These are phyloP conservation scores for Cephus nigrinus DNA, from an alignment of 2,888 invertebrate species.

Conservation along the genomic window DNA sequence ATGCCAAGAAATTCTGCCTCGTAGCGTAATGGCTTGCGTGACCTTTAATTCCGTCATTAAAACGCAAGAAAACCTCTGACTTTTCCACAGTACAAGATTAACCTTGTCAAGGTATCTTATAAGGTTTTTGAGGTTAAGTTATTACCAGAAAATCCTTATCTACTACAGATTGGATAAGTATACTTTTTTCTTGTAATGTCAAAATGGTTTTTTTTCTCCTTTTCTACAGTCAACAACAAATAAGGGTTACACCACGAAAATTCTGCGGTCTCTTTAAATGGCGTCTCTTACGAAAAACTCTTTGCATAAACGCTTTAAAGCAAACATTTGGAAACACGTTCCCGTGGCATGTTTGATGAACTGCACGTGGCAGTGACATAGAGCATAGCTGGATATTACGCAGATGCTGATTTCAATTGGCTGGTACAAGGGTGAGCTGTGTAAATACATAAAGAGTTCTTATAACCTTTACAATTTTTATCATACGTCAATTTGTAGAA, in stretches of 20 bases:
- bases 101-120: neutral
- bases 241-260: neutral
- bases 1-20: neutral
- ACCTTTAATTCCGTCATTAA: neutral
- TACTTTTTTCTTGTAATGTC: neutral
- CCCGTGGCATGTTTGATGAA: constrained; percentile 57
- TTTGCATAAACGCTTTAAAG: constrained; percentile 54
- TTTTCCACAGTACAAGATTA: neutral
- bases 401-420: constrained; percentile 24
- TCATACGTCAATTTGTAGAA: neutral
- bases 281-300: neutral
- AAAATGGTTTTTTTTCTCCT: neutral
- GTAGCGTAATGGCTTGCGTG: neutral
- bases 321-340: constrained; percentile 50
- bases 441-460: neutral
- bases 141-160: neutral
- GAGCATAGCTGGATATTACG: constrained; percentile 34
- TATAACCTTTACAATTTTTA: neutral
- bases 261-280: neutral
- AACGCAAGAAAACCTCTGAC: neutral
- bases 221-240: neutral
- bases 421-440: constrained; percentile 9
- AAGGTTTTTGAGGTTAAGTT: neutral
- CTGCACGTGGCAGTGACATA: constrained; percentile 57
- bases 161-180: neutral